These are phyloP conservation scores for Malurus leucopterus DNA, from an alignment of 2,797 vertebrate species.

Conservation along the genomic window DNA sequence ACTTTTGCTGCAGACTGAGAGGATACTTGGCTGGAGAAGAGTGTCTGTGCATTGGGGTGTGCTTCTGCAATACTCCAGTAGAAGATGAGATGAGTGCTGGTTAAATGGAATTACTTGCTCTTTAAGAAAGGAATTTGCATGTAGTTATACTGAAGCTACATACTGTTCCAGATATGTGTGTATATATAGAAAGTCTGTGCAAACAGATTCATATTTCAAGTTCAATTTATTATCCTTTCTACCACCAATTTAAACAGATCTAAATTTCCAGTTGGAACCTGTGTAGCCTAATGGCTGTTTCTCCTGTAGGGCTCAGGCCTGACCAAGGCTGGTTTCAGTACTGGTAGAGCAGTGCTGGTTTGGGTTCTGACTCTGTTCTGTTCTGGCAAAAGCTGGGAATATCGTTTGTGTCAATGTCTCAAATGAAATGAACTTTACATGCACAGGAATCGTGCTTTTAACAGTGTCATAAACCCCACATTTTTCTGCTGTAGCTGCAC, in stretches of 20 bases:
- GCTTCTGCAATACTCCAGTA: not conserved
- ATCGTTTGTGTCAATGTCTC: not conserved
- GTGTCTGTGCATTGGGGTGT: not conserved
- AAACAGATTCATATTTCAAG: not conserved
- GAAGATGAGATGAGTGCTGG: not conserved
- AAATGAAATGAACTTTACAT: not conserved
- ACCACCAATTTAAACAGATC: not conserved
- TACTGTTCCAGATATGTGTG: not conserved
- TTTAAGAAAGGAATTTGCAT: not conserved
- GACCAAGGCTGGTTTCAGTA: not conserved
- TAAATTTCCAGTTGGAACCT: not conserved
- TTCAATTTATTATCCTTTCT: not conserved
- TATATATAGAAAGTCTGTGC: not conserved
- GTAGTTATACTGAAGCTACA: not conserved
- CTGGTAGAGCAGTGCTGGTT: not conserved
- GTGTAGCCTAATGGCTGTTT: not conserved
- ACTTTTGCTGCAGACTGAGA: not conserved
- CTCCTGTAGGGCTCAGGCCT: not conserved
- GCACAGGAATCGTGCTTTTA: not conserved
- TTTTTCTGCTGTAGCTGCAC: not conserved
- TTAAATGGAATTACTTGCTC: not conserved
- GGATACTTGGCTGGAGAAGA: not conserved
- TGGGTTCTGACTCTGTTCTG: not conserved
- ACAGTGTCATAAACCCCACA: not conserved
- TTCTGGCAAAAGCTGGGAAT: not conserved